phyloP scores from a whole-genome alignment of 2,888 invertebrate genomes.

The Apotomis betuletana region DNA sequence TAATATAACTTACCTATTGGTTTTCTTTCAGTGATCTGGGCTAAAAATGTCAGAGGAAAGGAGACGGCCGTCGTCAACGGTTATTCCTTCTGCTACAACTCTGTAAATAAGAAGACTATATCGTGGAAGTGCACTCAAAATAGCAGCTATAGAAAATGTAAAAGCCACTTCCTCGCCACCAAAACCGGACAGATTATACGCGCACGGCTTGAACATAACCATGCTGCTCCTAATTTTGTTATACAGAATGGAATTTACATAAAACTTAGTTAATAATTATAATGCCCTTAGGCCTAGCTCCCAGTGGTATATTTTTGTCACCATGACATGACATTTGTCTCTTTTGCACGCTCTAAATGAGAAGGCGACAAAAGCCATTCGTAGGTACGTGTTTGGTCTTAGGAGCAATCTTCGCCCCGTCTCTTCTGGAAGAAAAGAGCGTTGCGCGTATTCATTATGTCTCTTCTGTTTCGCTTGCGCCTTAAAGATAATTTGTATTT shows the following conservation, averaged over 20 bases:
- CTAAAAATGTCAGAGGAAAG: conserved; percentile 1
- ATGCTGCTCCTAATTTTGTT: conserved; percentile 15
- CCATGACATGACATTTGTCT: no score
- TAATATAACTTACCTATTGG: no score
- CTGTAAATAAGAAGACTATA: conserved; percentile 11
- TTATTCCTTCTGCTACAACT: conserved; percentile 14
- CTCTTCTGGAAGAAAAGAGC: no score
- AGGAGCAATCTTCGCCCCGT: no score
- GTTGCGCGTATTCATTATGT: no score
- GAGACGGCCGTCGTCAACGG: conserved; percentile 16
- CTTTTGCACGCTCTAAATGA: no score
- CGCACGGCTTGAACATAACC: conserved; percentile 6
- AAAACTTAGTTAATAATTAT: conserved; percentile 1
- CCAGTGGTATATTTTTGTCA: no score
- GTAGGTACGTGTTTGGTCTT: no score
- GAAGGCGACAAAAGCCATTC: no score
- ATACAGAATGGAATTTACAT: conserved; percentile 19
- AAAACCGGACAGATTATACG: conserved; percentile 17
- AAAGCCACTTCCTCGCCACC: conserved; percentile 9
- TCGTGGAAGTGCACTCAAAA: conserved; percentile 22
- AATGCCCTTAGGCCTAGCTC: no score
- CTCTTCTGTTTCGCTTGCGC: no score
- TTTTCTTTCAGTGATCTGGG: not conserved
- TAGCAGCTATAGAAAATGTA: conserved; percentile 3
- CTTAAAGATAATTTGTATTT: no score